Evolutionary conservation across 2,113 vertebrate species (phyloP).

Genomic region (Aviceda subcristata): DNA sequence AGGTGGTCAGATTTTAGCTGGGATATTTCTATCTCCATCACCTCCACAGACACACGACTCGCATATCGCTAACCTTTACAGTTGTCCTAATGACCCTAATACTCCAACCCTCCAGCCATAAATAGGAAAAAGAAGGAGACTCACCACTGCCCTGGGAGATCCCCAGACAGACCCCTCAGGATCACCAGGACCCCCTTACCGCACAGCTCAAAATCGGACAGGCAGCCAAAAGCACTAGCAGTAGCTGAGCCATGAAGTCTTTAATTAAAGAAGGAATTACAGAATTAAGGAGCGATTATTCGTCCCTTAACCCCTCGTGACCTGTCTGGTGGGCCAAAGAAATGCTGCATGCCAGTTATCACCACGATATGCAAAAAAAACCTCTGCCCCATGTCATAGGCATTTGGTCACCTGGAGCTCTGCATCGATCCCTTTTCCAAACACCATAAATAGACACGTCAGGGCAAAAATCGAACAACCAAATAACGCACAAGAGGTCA

Average conservation of each 20-base stretch:
- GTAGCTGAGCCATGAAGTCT: constrained; percentile 36
- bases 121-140: constrained; percentile 23
- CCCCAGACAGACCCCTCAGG: neutral
- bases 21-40: neutral
- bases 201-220: neutral
- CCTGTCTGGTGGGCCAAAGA: constrained; percentile 72
- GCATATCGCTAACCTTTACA: neutral
- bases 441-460: constrained; percentile 8
- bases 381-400: constrained; percentile 75
- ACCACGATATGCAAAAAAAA: constrained; percentile 68
- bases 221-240: constrained; percentile 20
- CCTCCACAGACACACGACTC: neutral
- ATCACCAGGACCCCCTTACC: neutral
- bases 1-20: neutral
- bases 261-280: constrained; percentile 72
- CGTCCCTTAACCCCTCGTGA: constrained; percentile 71
- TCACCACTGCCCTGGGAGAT: neutral
- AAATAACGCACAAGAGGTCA: constrained; percentile 45
- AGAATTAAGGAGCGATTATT: constrained; percentile 78
- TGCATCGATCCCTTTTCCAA: constrained; percentile 56
- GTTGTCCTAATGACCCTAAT: neutral
- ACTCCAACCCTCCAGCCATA: neutral
- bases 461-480: constrained; percentile 22
- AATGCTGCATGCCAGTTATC: constrained; percentile 77
- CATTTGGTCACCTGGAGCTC: constrained; percentile 77